Evolutionary conservation across 1,140 invertebrate genomes (phyloP), one percentile per base, ranked within the genome.

Genomic region (Apis laboriosa): DNA sequence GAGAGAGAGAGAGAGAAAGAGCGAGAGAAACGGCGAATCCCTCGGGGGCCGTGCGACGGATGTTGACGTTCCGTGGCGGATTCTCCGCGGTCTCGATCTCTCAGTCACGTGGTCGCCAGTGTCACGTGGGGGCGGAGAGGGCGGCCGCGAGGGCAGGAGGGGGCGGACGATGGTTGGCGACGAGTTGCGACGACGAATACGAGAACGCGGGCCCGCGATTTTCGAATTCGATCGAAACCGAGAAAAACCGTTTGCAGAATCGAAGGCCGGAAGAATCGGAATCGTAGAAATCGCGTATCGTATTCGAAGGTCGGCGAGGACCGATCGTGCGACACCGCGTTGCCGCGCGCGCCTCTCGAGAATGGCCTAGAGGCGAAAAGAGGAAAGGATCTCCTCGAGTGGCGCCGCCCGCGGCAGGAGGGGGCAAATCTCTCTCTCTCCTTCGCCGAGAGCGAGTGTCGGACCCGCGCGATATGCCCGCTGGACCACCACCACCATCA

Each of bases 331-430:
- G 87, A 91, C 89, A 92, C 92, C 91, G 90, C 91, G 91, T 93
- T 91, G 92, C 91, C 91, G 92, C 92, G 93, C 93, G 93, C 93
- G 92, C 91, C 90, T 93, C 92, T 93, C 92, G 91, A 93, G 93
- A 94, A 94, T 94, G 93, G 93, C 93, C 93, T 94, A 93, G 90
- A 94, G 93, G 93, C 93, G 92, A 94, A 94, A 92, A 92, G 92
- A 92, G 91, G 92, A 93, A 92, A 93, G 92, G 91, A 93, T 90
- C 88, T 86, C 84, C 77, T 86, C 92, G 92, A 92, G 93, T 93
- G 92, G 93, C 93, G 93, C 92, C 92, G 92, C 92, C 92, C 88
- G 92, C 92, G 92, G 92, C 92, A 90, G 92, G 93, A 93, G 92
- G 92, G 93, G 93, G 91, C 89, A 92, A 90, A 90, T 86, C 74